Evolutionary conservation across 2,113 vertebrate genomes (phyloP).

Genomic region (Suncus etruscus): DNA sequence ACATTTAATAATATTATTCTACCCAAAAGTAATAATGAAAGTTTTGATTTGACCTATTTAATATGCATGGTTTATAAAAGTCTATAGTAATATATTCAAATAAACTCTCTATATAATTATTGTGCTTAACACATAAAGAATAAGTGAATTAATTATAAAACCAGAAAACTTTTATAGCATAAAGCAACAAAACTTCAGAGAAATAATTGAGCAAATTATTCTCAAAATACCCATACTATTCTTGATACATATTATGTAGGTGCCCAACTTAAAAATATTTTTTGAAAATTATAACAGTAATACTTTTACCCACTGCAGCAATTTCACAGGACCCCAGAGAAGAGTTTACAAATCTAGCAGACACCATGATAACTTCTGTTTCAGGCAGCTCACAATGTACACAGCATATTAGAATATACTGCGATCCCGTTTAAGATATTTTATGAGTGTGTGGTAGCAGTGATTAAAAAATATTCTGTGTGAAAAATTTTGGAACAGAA

Average conservation of each 20-base stretch:
- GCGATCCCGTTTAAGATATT: not conserved
- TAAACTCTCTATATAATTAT: no score
- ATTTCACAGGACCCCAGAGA: not conserved
- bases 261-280: not conserved
- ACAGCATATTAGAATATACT: not conserved
- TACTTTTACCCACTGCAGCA: not conserved
- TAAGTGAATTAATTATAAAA: constrained; percentile 31
- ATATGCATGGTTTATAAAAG: not conserved
- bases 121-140: not conserved
- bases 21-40: not conserved
- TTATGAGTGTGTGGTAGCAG: not conserved
- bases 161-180: not conserved
- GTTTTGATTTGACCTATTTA: not conserved
- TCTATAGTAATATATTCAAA: not conserved
- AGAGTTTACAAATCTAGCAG: not conserved
- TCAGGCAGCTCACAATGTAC: not conserved
- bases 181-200: not conserved
- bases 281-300: constrained; percentile 8
- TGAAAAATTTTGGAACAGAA: not conserved
- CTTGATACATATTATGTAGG: not conserved
- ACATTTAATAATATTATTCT: not conserved
- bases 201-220: not conserved
- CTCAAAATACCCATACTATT: not conserved
- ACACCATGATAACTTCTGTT: not conserved
- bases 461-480: not conserved